Conservation (phyloP, 1,140 invertebrate genomes). For the Polypedilum pembai region DNA sequence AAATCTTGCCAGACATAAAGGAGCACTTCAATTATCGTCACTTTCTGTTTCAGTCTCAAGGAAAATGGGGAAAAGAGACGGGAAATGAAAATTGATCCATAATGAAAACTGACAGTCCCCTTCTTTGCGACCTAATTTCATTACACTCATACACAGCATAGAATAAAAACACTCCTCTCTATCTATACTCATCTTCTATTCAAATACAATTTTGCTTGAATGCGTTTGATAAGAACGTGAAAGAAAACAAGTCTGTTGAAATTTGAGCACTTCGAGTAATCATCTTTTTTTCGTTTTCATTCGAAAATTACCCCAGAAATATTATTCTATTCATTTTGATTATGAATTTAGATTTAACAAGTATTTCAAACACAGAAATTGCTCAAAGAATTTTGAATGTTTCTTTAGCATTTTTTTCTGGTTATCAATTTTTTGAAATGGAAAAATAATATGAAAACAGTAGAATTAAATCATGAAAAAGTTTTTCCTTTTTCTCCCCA, state of each 20-base stretch:
- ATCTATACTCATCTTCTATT: too few species aligned
- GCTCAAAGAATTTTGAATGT: conserved; percentile 21
- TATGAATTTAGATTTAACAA: too few species aligned
- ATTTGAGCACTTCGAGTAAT: not conserved
- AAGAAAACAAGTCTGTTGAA: not conserved
- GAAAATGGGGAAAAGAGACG: not conserved
- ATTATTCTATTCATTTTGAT: too few species aligned
- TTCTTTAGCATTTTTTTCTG: not conserved
- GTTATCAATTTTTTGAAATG: conserved; percentile 22
- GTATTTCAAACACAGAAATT: not conserved
- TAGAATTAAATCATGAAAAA: conserved; percentile 14
- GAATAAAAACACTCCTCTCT: too few species aligned
- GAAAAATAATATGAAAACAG: conserved; percentile 13
- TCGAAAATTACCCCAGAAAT: too few species aligned
- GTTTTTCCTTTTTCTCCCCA: not conserved
- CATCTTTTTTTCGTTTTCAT: too few species aligned
- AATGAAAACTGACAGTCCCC: conserved; percentile 22
- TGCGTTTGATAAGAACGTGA: not conserved
- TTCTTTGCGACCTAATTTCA: conserved; percentile 3
- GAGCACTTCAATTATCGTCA: conserved; percentile 12
- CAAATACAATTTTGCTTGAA: too few species aligned
- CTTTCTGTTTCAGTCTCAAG: not conserved
- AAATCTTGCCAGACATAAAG: not conserved
- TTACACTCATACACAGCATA: not conserved
- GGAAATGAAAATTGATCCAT: conserved; percentile 22